Conservation (phyloP, 2,113 vertebrate species). For the Brachyhypopomus gauderio region DNA sequence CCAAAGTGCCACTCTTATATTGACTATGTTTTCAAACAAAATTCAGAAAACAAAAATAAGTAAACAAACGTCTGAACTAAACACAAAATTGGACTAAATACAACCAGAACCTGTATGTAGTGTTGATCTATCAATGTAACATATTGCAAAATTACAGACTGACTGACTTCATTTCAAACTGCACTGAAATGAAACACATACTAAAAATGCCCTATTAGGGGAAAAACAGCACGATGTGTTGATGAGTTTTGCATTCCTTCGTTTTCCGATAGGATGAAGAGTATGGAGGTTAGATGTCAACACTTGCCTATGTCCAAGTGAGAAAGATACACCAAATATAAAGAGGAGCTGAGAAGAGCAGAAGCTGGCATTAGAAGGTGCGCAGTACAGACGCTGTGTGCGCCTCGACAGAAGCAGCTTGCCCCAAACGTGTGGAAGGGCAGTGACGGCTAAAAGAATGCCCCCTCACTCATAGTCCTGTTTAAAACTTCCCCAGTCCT, state of each 20-base stretch:
- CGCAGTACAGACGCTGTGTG: slow-evolving; percentile 29
- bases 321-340: slow-evolving; percentile 30
- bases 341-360: slow-evolving; percentile 35
- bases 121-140: neutral
- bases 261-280: neutral
- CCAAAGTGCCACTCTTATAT: too few relatives aligned
- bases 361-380: slow-evolving; percentile 43
- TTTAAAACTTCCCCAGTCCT: slow-evolving; percentile 56
- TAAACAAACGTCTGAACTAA: neutral
- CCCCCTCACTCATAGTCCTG: slow-evolving; percentile 63
- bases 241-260: neutral
- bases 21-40: neutral
- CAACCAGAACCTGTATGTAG: neutral
- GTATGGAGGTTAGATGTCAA: slow-evolving; percentile 24
- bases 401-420: slow-evolving; percentile 35
- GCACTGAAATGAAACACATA: neutral
- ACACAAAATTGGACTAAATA: neutral
- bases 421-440: neutral
- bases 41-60: neutral
- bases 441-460: slow-evolving; percentile 47
- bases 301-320: slow-evolving; percentile 29
- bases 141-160: neutral
- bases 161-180: neutral
- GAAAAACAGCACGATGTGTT: neutral
- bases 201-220: neutral